These are phyloP conservation scores for Drosophila parabipectinata DNA, from an alignment of 1,140 invertebrate genomes.

Conservation along the genomic window DNA sequence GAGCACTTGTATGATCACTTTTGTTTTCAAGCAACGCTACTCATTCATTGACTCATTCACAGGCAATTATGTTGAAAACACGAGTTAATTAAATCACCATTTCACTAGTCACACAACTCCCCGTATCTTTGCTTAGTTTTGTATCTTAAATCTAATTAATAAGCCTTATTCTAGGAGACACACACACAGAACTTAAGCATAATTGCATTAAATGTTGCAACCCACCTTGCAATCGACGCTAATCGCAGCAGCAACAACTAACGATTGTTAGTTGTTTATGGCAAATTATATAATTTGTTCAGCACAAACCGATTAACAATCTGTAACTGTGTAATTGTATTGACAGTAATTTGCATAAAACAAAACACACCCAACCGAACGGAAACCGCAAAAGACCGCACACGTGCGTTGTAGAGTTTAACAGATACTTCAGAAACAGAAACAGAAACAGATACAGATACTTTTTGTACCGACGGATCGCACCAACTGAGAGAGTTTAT, in stretches of 20 bases:
- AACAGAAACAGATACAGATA: not conserved
- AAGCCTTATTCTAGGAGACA: not conserved
- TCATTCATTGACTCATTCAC: not conserved
- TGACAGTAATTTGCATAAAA: constrained; percentile 51
- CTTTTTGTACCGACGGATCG: not conserved
- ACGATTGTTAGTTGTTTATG: constrained; percentile 50
- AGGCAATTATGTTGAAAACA: not conserved
- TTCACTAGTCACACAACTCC: too few species aligned
- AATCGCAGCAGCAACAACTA: constrained; percentile 36
- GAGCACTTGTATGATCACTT: not conserved
- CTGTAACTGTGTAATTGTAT: constrained; percentile 29
- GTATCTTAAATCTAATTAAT: not conserved
- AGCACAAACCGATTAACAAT: constrained; percentile 39
- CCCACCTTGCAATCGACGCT: constrained; percentile 64
- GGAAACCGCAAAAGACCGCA: constrained; percentile 19
- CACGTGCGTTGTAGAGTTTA: constrained; percentile 31
- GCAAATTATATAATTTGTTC: constrained; percentile 68
- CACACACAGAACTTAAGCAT: constrained; percentile 11
- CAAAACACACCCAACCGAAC: constrained; percentile 35
- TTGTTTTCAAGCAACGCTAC: not conserved
- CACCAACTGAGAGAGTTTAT: not conserved
- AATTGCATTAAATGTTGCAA: constrained; percentile 28
- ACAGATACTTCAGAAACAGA: not conserved
- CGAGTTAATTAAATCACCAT: not conserved
- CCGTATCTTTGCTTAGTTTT: too few species aligned